Percentiles rank a stretch among this genome's conserved stretches.
Conservation (phyloP, 1,140 invertebrate genomes). For the Hormaphis cornu region DNA sequence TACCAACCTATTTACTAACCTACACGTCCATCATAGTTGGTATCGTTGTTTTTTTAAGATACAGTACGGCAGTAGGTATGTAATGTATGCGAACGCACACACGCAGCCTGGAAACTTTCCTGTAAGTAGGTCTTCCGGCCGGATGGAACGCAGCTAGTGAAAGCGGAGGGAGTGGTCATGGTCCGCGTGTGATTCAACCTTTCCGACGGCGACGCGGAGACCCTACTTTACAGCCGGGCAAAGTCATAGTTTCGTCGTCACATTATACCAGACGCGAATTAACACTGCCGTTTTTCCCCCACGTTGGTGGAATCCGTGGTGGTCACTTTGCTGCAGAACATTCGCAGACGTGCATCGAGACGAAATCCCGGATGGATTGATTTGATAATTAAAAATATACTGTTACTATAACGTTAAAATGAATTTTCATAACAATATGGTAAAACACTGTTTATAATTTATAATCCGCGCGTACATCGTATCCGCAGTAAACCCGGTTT, state of each 20-base stretch:
- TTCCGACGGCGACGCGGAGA: not conserved
- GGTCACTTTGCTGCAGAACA: too few species aligned
- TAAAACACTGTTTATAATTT: too few species aligned
- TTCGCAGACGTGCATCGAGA: too few species aligned
- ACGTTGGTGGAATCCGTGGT: not conserved
- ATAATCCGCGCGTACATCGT: too few species aligned
- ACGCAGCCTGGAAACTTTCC: conserved; percentile 22
- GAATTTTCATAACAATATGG: too few species aligned
- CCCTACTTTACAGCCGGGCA: conserved; percentile 1
- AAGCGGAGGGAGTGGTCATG: conserved; percentile 31
- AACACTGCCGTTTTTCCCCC: not conserved
- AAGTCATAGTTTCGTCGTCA: conserved; percentile 4
- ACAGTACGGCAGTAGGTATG: too few species aligned
- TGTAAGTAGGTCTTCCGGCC: conserved; percentile 30
- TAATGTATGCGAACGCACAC: conserved; percentile 19
- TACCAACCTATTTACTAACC: too few species aligned
- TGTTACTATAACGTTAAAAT: too few species aligned
- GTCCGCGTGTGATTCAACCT: conserved; percentile 26
- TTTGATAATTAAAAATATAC: too few species aligned
- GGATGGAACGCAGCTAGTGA: conserved; percentile 29
- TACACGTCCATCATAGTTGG: not conserved
- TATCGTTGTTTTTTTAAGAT: not conserved
- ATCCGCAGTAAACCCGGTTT: too few species aligned
- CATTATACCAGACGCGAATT: not conserved
- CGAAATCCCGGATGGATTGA: too few species aligned